phyloP scores from a whole-genome alignment of 2,797 vertebrate species.

The Lepilemur ruficaudatus region DNA sequence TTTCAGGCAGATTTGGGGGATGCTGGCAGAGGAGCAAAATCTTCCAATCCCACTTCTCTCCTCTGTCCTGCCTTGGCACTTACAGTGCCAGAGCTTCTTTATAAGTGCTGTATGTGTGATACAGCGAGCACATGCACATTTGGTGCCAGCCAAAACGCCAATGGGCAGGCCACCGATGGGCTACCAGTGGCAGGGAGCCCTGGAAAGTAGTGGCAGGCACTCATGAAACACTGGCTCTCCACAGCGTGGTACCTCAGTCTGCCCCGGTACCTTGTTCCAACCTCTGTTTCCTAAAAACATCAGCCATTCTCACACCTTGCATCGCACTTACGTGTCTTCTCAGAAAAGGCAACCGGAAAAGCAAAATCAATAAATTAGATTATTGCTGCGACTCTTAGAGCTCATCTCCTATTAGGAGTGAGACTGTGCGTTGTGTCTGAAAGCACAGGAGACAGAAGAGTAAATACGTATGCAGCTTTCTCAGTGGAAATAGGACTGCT shows the following conservation, averaged over 20 bases:
- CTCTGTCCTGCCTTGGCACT: background rate
- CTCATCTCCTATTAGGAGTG: background rate
- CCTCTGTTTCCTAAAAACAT: background rate
- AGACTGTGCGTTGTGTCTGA: background rate
- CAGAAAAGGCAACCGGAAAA: slow-evolving; percentile 19
- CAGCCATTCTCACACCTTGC: background rate
- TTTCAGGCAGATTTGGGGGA: background rate
- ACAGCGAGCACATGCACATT: background rate
- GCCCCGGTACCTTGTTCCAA: background rate
- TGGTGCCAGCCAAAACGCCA: background rate
- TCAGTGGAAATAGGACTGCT: background rate
- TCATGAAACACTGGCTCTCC: background rate
- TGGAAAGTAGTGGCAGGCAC: background rate
- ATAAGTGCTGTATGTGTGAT: background rate
- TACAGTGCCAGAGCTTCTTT: background rate
- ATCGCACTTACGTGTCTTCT: background rate
- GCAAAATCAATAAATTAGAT: slow-evolving; percentile 47
- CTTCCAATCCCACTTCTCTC: background rate
- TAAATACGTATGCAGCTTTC: background rate
- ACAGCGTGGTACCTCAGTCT: background rate
- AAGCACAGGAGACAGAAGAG: background rate
- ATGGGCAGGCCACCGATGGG: background rate
- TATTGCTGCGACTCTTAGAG: background rate
- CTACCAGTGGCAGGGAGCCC: background rate
- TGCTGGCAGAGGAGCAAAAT: background rate